A percentile compares a stretch with the other conserved stretches of the same genome.
These are phyloP conservation scores for Bombycilla garrulus DNA, from an alignment of 2,113 vertebrate species.

Conservation along the genomic window DNA sequence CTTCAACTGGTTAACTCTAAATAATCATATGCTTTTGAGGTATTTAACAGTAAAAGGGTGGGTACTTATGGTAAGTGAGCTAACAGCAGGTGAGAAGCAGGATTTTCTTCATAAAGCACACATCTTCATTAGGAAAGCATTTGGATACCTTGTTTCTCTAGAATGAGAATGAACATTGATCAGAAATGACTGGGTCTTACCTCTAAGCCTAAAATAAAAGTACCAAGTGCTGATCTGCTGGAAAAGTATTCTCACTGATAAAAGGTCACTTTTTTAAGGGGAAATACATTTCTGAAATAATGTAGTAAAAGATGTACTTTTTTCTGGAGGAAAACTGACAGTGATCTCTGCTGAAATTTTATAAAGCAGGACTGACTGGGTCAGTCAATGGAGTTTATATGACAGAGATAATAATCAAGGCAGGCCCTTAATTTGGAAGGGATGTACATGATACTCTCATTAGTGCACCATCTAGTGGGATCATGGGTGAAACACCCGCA, in stretches of 20 bases:
- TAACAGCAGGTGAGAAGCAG: background rate
- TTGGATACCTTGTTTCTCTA: background rate
- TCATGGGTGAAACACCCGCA: background rate
- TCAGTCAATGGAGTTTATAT: background rate
- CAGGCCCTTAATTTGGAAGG: background rate
- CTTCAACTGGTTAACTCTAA: background rate
- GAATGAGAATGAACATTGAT: background rate
- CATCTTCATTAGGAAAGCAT: background rate
- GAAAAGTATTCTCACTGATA: background rate
- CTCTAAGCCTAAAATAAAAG: background rate
- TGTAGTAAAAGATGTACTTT: background rate
- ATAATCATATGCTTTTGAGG: background rate
- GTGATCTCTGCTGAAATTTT: background rate
- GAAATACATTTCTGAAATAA: background rate
- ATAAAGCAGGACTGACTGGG: background rate
- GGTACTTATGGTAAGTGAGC: background rate
- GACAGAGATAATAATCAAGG: background rate
- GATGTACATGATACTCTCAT: background rate
- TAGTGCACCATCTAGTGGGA: background rate
- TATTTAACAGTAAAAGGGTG: background rate
- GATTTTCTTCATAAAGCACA: background rate
- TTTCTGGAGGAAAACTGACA: background rate
- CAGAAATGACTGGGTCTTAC: background rate
- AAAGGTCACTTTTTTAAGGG: background rate
- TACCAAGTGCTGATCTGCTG: accelerated